Percentiles rank a stretch among this genome's conserved stretches.
Conservation (phyloP, 64 coral and sea anemone species). For the Pachyseris speciosa region DNA sequence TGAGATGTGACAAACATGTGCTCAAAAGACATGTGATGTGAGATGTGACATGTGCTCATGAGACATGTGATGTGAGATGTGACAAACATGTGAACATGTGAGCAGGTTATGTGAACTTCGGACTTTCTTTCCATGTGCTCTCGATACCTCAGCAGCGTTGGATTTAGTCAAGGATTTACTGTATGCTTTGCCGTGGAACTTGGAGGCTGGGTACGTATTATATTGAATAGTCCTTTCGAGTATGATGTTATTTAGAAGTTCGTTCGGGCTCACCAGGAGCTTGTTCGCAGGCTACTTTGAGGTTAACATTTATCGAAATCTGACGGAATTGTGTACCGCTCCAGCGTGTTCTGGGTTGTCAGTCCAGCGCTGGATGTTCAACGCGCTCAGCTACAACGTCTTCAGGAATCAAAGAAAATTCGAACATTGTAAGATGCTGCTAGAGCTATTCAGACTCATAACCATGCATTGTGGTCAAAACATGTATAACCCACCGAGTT, state of each 20-base stretch:
- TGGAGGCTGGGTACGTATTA: not conserved
- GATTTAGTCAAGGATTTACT: not conserved
- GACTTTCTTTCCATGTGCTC: not conserved
- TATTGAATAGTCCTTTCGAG: not conserved
- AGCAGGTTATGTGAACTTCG: not conserved
- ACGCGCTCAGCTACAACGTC: not conserved
- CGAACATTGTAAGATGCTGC: not conserved
- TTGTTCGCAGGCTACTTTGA: not conserved
- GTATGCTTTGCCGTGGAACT: not conserved
- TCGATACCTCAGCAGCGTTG: not conserved
- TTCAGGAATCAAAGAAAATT: not conserved
- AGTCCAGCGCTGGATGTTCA: not conserved
- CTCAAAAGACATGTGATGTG: not conserved
- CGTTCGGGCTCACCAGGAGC: no score
- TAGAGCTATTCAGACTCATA: not conserved
- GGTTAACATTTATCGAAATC: slow-evolving; percentile 2
- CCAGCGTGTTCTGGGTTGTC: not conserved
- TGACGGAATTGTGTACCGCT: slow-evolving; percentile 14
- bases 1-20: slow-evolving; percentile 16
- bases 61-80: not conserved
- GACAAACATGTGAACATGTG: not conserved
- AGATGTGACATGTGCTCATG: not conserved
- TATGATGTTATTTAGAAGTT: not conserved
- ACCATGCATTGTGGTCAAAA: not conserved
- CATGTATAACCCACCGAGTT: slow-evolving; percentile 1